Conservation (phyloP, 2,888 invertebrate species). For the Pinctada fucata region DNA sequence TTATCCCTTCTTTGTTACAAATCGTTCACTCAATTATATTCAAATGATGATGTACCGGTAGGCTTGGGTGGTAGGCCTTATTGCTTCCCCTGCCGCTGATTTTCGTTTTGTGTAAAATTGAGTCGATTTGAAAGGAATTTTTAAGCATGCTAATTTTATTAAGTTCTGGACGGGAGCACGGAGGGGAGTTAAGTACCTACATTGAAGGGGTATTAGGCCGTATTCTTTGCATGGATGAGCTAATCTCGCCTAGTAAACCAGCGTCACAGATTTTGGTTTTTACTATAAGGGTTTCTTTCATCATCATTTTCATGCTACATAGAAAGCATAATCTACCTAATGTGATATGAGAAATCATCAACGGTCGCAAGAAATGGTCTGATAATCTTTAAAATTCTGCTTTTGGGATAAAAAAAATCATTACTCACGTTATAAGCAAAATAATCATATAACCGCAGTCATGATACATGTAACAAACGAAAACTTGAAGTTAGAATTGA, state of each 20-base stretch:
- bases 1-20: conserved; percentile 10
- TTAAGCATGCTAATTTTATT: conserved; percentile 1
- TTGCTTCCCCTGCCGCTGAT: conserved; percentile 4
- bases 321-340: not conserved
- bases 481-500: too few relatives aligned
- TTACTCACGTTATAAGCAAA: too few relatives aligned
- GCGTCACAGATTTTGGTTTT: not conserved
- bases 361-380: too few relatives aligned
- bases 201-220: not conserved
- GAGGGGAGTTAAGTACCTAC: not conserved
- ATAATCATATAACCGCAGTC: too few relatives aligned
- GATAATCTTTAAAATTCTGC: too few relatives aligned
- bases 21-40: conserved; percentile 24
- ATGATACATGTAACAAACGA: too few relatives aligned
- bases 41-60: conserved; percentile 11
- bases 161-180: not conserved
- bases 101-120: conserved; percentile 1
- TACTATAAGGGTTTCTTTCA: not conserved
- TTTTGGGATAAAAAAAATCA: too few relatives aligned
- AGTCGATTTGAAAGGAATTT: not conserved
- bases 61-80: conserved; percentile 15
- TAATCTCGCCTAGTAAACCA: not conserved
- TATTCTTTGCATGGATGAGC: not conserved
- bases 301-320: conserved; percentile 4
- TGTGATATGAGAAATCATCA: too few relatives aligned